Evolutionary conservation across 2,888 invertebrate genomes (phyloP), one percentile per base, ranked within the genome.

Genomic region (Hirudinaria manillensis): DNA sequence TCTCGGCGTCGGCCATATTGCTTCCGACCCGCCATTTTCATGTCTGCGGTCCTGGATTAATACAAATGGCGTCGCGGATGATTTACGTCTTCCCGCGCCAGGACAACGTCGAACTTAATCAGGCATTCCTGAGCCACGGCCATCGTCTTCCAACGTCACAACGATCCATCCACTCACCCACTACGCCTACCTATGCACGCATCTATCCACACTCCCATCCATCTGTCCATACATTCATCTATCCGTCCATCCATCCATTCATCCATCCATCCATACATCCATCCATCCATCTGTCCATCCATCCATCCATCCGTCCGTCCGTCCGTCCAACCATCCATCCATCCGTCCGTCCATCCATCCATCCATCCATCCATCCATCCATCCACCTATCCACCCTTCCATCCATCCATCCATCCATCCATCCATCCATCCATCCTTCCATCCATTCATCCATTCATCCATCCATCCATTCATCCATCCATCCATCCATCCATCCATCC

Each of bases 101-200:
- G 45, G 16, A 45, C 45, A 45, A 45, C 45, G 45, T 45, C 45
- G 13, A 45, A 45, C 45, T 45, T 45, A 45, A 45, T 45, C 45
- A 45, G 45, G 45, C 45, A 45, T 45, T 45, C 45, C 45, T 45
- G 45, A 7, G 45, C 45, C 51, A 53, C 38, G 51, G 16, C 45
- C 51, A 53, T 71, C 71, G 38, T 71, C 71, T n/a, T 71, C 71
- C 3, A 3, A 45, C 68, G 29, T 21, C 68, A 66, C 34, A 10
- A 7, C 34, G 29, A 38, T 16, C 61, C 4, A 61, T 10, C 29
- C 24, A 27, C 10, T 10, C 24, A 61, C 24, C 24, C 24, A 61
- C 7, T 16, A 7, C 29, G 10, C 6, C 10, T 7, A 27, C 13
- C 61, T 10, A 61, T 61, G 7, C 61, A 61, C 61, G 3, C 56